Conservation (phyloP, 1,140 invertebrate species). For the Diachasmimorpha longicaudata region DNA sequence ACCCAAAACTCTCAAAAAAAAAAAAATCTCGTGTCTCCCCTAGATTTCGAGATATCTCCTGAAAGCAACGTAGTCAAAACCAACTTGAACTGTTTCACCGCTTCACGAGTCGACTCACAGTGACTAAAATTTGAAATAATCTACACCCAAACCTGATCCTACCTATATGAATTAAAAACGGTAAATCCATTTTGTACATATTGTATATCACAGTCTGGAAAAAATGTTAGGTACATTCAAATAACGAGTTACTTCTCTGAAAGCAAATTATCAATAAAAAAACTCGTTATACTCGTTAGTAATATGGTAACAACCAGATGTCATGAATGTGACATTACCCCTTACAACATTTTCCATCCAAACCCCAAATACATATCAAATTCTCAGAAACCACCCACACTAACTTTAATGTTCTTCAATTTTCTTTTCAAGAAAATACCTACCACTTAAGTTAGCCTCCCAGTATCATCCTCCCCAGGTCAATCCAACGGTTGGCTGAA, state of each 20-base stretch:
- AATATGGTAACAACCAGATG: not conserved
- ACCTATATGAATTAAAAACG: not conserved
- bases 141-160: not conserved
- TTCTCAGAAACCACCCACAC: not conserved
- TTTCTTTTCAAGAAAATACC: not conserved
- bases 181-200: not conserved
- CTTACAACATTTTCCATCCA: not conserved
- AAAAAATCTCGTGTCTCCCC: no score
- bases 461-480: not conserved
- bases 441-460: not conserved
- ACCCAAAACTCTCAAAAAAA: no score
- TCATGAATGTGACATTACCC: not conserved
- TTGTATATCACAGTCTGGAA: slow-evolving; percentile 3
- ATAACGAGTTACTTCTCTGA: not conserved
- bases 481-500: slow-evolving; percentile 57
- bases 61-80: no score
- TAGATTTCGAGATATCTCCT: no score
- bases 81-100: no score
- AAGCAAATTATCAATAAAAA: not conserved
- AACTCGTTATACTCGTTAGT: not conserved
- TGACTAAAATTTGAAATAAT: not conserved
- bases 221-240: not conserved
- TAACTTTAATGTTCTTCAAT: not conserved
- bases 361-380: not conserved
- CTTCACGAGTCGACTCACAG: not conserved